Conservation (phyloP, 64 coral and sea anemone genomes). For the Anthopleura sola region DNA sequence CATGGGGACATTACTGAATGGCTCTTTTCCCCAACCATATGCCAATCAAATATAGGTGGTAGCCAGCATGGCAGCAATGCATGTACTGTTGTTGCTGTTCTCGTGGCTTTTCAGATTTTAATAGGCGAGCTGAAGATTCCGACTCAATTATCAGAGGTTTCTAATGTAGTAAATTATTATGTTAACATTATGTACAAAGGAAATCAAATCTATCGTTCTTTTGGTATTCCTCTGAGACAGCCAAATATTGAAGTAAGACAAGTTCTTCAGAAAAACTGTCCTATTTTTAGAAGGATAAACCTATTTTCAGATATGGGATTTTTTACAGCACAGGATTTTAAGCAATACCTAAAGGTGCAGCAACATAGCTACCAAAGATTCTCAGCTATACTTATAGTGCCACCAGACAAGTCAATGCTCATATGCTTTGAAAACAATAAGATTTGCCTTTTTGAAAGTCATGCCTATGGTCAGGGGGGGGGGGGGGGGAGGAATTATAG, state of each 20-base stretch:
- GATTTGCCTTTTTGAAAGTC: slow-evolving; percentile 27
- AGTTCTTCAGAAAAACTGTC: not conserved
- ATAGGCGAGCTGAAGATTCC: not conserved
- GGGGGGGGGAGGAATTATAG: slow-evolving; percentile 4
- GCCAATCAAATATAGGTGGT: slow-evolving; percentile 24
- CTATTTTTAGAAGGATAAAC: not conserved
- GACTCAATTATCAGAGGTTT: not conserved
- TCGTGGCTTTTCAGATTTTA: slow-evolving; percentile 14
- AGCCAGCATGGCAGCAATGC: slow-evolving; percentile 25
- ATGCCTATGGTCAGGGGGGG: slow-evolving; percentile 26
- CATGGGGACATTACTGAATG: slow-evolving; percentile 25
- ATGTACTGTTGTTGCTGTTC: slow-evolving; percentile 30
- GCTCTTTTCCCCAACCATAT: slow-evolving; percentile 11
- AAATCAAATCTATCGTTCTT: slow-evolving; percentile 24
- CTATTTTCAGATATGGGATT: slow-evolving; percentile 20
- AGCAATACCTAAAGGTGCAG: slow-evolving; percentile 4
- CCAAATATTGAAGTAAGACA: slow-evolving; percentile 7
- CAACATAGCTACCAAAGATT: slow-evolving; percentile 21
- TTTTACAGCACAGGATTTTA: slow-evolving; percentile 10
- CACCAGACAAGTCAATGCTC: slow-evolving; percentile 35
- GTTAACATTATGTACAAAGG: not conserved
- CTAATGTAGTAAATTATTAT: not conserved
- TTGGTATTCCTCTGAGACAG: not conserved
- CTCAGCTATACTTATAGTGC: slow-evolving; percentile 22
- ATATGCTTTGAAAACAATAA: slow-evolving; percentile 6